Evolutionary conservation across 2,888 invertebrate species (phyloP).

Genomic region (Ligdia adustata): DNA sequence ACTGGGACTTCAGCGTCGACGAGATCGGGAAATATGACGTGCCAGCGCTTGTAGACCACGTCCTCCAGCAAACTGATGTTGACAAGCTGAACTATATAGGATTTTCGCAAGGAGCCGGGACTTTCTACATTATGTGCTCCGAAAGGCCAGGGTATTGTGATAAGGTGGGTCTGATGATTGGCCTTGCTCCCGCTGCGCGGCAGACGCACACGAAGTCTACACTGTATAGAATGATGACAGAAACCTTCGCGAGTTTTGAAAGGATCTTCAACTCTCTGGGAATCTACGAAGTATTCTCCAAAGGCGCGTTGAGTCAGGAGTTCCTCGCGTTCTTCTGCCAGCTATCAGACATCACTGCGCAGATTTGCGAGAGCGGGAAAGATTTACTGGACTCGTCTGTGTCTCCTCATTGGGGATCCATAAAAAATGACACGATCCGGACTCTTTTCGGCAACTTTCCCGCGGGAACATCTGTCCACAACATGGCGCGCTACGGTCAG

Average conservation of each 20-base stretch:
- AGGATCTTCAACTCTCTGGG: conserved; percentile 41
- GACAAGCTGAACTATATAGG: conserved; percentile 82
- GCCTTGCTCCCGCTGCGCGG: conserved; percentile 85
- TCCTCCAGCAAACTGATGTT: conserved; percentile 50
- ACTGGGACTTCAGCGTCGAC: conserved; percentile 88
- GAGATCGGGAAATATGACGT: conserved; percentile 90
- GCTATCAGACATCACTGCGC: conserved; percentile 42
- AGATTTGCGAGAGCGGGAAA: conserved; percentile 43
- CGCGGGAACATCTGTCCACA: conserved; percentile 58
- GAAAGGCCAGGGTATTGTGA: conserved; percentile 86
- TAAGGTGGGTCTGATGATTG: conserved; percentile 84
- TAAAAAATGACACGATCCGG: conserved; percentile 49
- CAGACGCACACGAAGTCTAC: conserved; percentile 68
- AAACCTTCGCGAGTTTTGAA: conserved; percentile 39
- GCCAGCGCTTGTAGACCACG: conserved; percentile 83
- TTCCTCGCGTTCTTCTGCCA: conserved; percentile 58
- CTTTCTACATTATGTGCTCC: conserved; percentile 86
- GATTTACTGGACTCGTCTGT: conserved; percentile 46
- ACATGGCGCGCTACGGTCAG: conserved; percentile 64
- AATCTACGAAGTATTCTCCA: conserved; percentile 53
- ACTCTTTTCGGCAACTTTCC: conserved; percentile 60
- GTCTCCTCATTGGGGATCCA: conserved; percentile 55
- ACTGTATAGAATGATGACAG: conserved; percentile 38
- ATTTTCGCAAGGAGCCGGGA: conserved; percentile 89
- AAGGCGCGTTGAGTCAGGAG: conserved; percentile 54